phyloP scores from a whole-genome alignment of 1,140 invertebrate species.

The Telenomus remus region DNA sequence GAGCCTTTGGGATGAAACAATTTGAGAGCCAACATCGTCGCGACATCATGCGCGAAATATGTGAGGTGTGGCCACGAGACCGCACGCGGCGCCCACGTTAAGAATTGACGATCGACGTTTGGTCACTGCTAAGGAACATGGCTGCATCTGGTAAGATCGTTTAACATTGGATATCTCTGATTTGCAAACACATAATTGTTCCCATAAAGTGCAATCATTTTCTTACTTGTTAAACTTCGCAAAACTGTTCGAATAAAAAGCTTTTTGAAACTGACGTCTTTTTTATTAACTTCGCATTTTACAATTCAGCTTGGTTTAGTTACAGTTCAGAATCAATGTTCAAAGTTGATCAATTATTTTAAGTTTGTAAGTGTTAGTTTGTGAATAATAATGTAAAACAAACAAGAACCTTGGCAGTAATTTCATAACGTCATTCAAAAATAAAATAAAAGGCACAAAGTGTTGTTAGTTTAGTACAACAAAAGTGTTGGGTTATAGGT shows the following conservation, averaged over 20 bases:
- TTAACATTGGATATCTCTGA: constrained; percentile 17
- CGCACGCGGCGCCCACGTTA: constrained; percentile 67
- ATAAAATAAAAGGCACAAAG: neutral
- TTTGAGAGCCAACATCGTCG: constrained; percentile 64
- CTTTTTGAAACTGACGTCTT: no score
- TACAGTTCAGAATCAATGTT: no score
- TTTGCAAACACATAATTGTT: neutral
- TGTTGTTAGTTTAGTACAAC: neutral
- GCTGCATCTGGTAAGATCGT: constrained; percentile 42
- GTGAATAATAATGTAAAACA: no score
- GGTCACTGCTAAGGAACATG: constrained; percentile 47
- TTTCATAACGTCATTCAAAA: constrained; percentile 14
- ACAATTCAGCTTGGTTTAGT: neutral
- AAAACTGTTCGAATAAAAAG: no score
- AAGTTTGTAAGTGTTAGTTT: no score
- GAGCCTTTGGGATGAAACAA: constrained; percentile 48
- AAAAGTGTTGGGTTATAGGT: no score
- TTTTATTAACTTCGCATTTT: constrained; percentile 7
- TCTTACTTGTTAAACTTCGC: neutral
- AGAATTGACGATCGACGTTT: constrained; percentile 61
- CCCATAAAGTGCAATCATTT: neutral
- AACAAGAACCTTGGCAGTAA: constrained; percentile 7
- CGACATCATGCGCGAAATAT: constrained; percentile 73
- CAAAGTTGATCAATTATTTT: no score
- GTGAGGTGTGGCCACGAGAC: constrained; percentile 69